Conservation (phyloP, 2,113 vertebrate species). For the Empidonax alnorum region DNA sequence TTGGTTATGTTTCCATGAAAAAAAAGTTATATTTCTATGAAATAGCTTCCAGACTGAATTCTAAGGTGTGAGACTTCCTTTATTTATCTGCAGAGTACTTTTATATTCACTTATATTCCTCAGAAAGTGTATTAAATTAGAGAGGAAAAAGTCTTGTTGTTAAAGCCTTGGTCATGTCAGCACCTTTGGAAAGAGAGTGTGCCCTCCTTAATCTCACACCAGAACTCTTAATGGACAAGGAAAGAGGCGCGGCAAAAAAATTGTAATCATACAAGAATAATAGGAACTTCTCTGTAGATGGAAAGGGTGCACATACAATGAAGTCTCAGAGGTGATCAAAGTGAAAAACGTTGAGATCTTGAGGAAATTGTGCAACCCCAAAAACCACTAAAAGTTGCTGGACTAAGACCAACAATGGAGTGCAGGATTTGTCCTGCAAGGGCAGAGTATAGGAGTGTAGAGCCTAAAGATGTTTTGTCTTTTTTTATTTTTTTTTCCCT, state of each 20-base stretch:
- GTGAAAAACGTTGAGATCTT: background rate
- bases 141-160: background rate
- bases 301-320: background rate
- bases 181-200: background rate
- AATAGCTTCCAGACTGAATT: background rate
- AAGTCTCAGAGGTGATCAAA: background rate
- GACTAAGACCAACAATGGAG: background rate
- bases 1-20: no score
- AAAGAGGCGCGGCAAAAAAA: background rate
- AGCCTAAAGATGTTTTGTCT: background rate
- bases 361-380: background rate
- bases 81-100: background rate
- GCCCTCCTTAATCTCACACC: background rate
- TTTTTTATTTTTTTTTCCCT: background rate
- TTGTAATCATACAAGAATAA: background rate
- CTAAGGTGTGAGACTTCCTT: background rate
- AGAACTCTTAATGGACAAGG: background rate
- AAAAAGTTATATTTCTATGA: background rate
- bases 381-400: background rate
- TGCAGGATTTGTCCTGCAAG: background rate
- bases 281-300: background rate
- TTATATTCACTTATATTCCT: background rate
- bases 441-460: rapidly evolving
- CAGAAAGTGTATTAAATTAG: background rate
- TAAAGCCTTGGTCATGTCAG: rapidly evolving